Conservation (phyloP, 2,113 vertebrate genomes). For the Gracilinanus agilis region DNA sequence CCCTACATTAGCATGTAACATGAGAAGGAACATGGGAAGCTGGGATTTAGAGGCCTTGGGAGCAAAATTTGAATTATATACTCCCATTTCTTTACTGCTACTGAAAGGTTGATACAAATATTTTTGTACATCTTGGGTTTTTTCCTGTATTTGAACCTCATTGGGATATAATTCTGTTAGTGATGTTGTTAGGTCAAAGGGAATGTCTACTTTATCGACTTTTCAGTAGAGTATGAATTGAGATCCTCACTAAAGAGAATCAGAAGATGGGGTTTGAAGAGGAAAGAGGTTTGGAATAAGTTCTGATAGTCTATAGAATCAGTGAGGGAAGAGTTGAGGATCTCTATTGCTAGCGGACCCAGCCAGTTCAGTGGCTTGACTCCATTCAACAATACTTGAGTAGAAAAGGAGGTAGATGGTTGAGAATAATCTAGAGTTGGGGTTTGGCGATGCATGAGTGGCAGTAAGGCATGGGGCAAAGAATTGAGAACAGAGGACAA, state of each 20-base stretch:
- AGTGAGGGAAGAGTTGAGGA: not conserved
- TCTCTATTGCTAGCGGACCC: not conserved
- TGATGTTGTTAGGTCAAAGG: not conserved
- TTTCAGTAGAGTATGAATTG: not conserved
- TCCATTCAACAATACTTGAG: not conserved
- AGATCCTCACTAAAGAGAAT: not conserved
- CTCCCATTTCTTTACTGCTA: too few relatives aligned
- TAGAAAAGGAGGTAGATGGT: not conserved
- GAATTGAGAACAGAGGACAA: not conserved
- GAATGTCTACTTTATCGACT: not conserved
- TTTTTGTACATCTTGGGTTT: too few relatives aligned
- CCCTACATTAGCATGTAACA: too few relatives aligned
- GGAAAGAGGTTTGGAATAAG: not conserved
- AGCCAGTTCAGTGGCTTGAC: not conserved
- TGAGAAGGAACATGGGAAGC: too few relatives aligned
- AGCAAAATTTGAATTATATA: too few relatives aligned
- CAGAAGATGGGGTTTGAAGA: not conserved
- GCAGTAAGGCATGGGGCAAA: not conserved
- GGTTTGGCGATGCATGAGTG: not conserved
- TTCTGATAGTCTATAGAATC: too few relatives aligned
- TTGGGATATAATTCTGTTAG: too few relatives aligned
- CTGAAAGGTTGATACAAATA: too few relatives aligned
- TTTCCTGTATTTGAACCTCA: too few relatives aligned
- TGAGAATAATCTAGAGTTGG: not conserved
- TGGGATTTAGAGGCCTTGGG: too few relatives aligned